Base-by-base conservation (phyloP, 2,888 invertebrate species). In the Acleris literana region DNA sequence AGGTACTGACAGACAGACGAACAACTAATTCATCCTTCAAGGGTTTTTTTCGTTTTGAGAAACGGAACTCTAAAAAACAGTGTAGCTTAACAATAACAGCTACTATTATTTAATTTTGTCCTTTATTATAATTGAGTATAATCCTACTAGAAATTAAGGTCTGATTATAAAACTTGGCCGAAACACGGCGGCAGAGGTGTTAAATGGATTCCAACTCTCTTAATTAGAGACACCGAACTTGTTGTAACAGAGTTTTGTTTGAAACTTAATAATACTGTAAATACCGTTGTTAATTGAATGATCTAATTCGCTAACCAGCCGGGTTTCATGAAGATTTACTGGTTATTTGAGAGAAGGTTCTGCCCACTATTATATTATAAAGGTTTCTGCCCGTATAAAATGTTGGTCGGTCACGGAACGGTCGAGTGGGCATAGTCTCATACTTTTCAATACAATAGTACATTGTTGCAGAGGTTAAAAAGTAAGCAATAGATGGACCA, bases 181-280 rank as follows among this genome's bases (percentile, higher is more conserved):
- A 64, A 64, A 48, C 59, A 25, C n/a, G 29, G 16, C 48, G 39
- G 39, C 53, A 43, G 53, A 64, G 44, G 57, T 64, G 53, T 53
- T 59, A 64, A 64, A 59, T 22, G 54, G 59, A 59, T 64, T 59
- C 18, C 53, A 59, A 46, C 64, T 59, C 16, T 59, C 58, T 48
- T 64, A 64, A 59, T 64, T 54, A 59, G 44, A 58, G 54, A 22
- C 17, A 53, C 33, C 46, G 16, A 64, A 64, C 59, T 64, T 56
- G 56, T 56, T 48, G 17, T 43, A 59, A 59, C 58, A 39, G 22
- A 59, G 48, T 63, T 63, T 64, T 64, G 64, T 64, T 64, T 29
- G 46, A 57, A 52, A 64, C 64, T 59, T 64, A 64, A 64, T 57
- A 64, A 58, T 43, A 48, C 53, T 59, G 59, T 64, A 59, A 64